Evolutionary conservation across 2,888 invertebrate species (phyloP).

Genomic region (Cheilosia grossa): DNA sequence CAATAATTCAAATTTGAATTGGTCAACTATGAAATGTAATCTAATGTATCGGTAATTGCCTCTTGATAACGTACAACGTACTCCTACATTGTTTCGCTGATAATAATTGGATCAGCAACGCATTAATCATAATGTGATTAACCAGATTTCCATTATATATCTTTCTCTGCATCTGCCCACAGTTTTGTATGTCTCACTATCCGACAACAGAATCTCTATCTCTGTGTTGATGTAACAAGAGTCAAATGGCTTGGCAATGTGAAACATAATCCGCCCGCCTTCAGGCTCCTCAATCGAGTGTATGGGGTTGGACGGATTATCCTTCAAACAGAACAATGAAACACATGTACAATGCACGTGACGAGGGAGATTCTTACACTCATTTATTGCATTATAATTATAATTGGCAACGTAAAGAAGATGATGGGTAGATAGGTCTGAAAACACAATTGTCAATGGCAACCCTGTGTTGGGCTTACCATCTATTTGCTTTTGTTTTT

Average conservation of each 20-base stretch:
- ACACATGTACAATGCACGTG: constrained; percentile 37
- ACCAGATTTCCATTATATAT: constrained; percentile 24
- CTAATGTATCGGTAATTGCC: constrained; percentile 57
- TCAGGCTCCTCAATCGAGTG: neutral
- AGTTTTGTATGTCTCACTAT: neutral
- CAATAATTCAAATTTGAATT: constrained; percentile 60
- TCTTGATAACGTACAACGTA: constrained; percentile 21
- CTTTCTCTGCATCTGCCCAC: neutral
- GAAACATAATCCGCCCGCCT: constrained; percentile 45
- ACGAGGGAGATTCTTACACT: constrained; percentile 5
- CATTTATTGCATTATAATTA: constrained; percentile 44
- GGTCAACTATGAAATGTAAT: constrained; percentile 48
- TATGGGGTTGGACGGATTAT: constrained; percentile 43
- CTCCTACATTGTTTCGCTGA: constrained; percentile 54
- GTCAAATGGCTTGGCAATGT: constrained; percentile 42
- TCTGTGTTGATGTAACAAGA: constrained; percentile 37
- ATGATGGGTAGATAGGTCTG: neutral
- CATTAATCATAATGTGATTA: constrained; percentile 71
- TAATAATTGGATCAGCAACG: constrained; percentile 68
- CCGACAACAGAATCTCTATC: neutral
- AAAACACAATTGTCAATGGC: neutral
- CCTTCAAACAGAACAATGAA: constrained; percentile 29
- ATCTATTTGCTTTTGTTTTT: constrained; percentile 19
- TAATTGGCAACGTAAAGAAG: constrained; percentile 42
- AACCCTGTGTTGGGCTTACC: neutral